Evolutionary conservation across 2,888 invertebrate genomes (phyloP), one percentile per base, ranked within the genome.

Genomic region (Chymomyza fuscimana): DNA sequence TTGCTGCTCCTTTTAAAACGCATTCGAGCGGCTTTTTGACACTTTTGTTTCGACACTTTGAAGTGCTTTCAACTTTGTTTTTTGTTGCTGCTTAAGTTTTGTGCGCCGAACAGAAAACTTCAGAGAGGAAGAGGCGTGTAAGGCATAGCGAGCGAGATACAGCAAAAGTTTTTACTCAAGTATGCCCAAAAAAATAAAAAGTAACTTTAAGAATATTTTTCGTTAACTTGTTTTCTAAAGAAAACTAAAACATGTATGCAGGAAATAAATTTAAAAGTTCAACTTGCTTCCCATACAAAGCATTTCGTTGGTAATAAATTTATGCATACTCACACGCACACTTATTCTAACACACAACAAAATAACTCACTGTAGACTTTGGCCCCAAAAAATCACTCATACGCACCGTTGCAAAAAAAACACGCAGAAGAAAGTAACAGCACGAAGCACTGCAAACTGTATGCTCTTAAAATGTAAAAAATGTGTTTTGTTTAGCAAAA

Each of bases 281-380:
- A 67, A 68, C 63, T 63, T 52, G n/a, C 54, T 16, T 52, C 15
- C n/a, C 76, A 75, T 69, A 84, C 82, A 84, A 84, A 86, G 84
- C 87, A 87, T 82, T 85, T 81, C 87, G 88, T 81, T 80, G 79
- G 87, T 88, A 87, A 86, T 86, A 86, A 89, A 86, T 86, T 86
- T 75, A 73, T 4, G 67, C 59, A 70, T 72, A 70, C 69, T 70
- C 19, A 52, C 61, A 25, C 54, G 36, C 59, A 32, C 32, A 32
- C 32, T 32, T 32, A 1, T 7, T 32, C 32, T 32, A 63, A 63
- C 51, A 72, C 67, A 70, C 65, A 68, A 59, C 63, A 72, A 75
- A 64, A 40, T 16, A 32, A 16, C 54, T 7, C 15, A 62, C 46
- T 50, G 46, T 15, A 46, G 40, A 46, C 40, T 46, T 46, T 46